Percentiles rank a stretch among this genome's conserved stretches.
Evolutionary conservation across 2,797 vertebrate species (phyloP).

Genomic region (Phoxinus dragarum): DNA sequence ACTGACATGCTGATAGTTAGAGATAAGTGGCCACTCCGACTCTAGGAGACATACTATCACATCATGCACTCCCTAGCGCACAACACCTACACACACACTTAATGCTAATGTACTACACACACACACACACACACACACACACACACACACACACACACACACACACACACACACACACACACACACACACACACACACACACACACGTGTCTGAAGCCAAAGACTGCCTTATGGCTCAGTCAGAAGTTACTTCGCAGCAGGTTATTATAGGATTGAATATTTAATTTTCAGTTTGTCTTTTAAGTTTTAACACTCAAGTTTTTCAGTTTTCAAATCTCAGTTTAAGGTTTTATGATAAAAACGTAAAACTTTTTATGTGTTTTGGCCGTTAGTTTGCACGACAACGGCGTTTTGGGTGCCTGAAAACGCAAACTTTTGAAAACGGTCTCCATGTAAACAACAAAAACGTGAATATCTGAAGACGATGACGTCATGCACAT

Average conservation of each 20-base stretch:
- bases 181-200: too few species aligned
- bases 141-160: conserved; percentile 26
- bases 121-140: conserved; percentile 21
- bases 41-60: conserved; percentile 44
- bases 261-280: background rate
- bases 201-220: too few species aligned
- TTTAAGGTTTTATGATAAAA: background rate
- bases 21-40: conserved; percentile 29
- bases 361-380: too few species aligned
- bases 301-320: background rate
- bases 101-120: conserved; percentile 42
- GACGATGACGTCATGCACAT: too few species aligned
- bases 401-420: too few species aligned
- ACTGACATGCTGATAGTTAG: conserved; percentile 1
- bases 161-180: too few species aligned
- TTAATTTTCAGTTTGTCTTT: background rate
- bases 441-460: too few species aligned
- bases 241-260: background rate
- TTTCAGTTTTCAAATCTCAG: background rate
- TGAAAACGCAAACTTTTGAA: too few species aligned
- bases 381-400: too few species aligned
- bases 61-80: conserved; percentile 48
- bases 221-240: background rate
- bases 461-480: too few species aligned
- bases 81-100: conserved; percentile 40